Percentiles rank a stretch among this genome's conserved stretches.
These are phyloP conservation scores for Zaprionus bogoriensis DNA, from an alignment of 2,888 invertebrate species.

Conservation along the genomic window DNA sequence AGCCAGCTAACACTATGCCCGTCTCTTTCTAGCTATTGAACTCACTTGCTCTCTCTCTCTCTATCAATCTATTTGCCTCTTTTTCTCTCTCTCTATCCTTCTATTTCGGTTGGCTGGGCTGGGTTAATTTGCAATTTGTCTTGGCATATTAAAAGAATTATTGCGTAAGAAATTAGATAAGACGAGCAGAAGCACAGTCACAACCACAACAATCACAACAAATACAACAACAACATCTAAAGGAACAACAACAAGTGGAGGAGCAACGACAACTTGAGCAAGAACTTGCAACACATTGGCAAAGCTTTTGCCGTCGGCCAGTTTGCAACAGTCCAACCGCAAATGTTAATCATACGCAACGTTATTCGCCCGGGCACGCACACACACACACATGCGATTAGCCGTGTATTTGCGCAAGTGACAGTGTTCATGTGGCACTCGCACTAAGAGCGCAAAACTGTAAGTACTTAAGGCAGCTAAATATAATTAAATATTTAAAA, in stretches of 20 bases:
- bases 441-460: constrained; percentile 74
- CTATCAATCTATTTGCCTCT: neutral
- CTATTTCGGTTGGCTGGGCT: too few relatives aligned
- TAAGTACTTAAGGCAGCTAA: constrained; percentile 77
- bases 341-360: constrained; percentile 60
- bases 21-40: neutral
- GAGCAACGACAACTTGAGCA: neutral
- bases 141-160: constrained; percentile 46
- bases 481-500: constrained; percentile 76
- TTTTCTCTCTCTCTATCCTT: neutral
- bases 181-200: neutral
- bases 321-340: constrained; percentile 33
- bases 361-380: constrained; percentile 32
- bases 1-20: neutral
- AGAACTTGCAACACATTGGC: neutral
- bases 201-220: neutral
- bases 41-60: neutral
- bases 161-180: constrained; percentile 53
- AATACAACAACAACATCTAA: neutral
- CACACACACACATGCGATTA: constrained; percentile 17
- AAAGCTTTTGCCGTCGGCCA: constrained; percentile 40
- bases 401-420: constrained; percentile 31
- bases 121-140: constrained; percentile 53
- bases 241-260: neutral
- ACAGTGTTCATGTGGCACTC: constrained; percentile 38